Base-by-base conservation (phyloP, 92 coral and sea anemone genomes). In the Umimayanthus kanabou region DNA sequence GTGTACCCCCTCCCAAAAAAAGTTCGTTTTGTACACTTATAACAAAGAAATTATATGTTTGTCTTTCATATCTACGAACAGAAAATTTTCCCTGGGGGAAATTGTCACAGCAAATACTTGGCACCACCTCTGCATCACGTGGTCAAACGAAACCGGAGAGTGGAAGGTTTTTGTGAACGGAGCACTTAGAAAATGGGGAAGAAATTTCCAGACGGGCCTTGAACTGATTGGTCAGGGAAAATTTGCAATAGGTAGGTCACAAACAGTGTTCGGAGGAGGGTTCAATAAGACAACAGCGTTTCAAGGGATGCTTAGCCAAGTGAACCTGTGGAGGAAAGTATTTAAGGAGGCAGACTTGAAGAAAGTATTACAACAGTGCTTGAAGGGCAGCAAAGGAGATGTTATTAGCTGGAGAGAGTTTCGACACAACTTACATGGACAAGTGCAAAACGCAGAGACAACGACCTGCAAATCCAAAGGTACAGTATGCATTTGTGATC, bases 101-200 rank as follows among this genome's bases (percentile, higher is more conserved):
- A 61, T 77, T 22, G 28, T 0, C 25, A 16, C 45, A 28, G 20
- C 66, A 20, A 20, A 55, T 18, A 13, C 8, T 5, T 80, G 85
- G 85, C 47, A 80, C 43, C 85, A 80, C 30, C 23, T 80, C 5
- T 61, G 55, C 13, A 61, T 80, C 9, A 57, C 2, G 25, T 80
- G 85, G 85, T 23, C 85, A 22, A 57, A 57, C 49, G 11, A 5
- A 0, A 29, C 0, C 2, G 85, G 85, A 20, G 13, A 14, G 8
- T 80, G 85, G 85, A 22, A 0, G 14, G 85, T 64, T 18, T 80
- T 29, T 82, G 58, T 82, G 6, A n/a, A 82, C n/a, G 86, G 86
- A 42, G 86, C 86, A 4, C 57, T 66, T 47, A 49, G 86, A 64
- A 67, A 14, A 8, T 4, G 9, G 1, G 86, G 77, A 9, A 26